Evolutionary conservation across 2,888 invertebrate species (phyloP), one percentile per base, ranked within the genome.

Genomic region (Protonemura montana): DNA sequence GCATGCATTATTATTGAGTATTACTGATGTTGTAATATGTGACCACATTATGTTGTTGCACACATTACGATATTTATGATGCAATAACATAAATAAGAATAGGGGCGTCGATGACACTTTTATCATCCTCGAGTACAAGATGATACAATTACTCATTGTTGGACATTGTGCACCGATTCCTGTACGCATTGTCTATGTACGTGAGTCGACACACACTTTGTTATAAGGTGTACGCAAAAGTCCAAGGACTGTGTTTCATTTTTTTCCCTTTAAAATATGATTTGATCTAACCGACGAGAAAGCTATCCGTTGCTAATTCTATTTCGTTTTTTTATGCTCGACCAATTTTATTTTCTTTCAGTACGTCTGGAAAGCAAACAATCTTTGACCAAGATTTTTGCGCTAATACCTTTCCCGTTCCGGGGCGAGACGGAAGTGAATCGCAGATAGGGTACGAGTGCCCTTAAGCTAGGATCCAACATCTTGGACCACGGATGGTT

Each of bases 41-140:
- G 59, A 59, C 59, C 59, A 13, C 21, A 59, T 7, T 16, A 59
- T 59, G 21, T 59, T 59, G 59, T 59, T 59, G 59, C 59, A 59
- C 59, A 59, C 59, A 21, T 59, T 59, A 59, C 59, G 59, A n/a
- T 59, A 59, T 21, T 59, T 59, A 59, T 59, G 59, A 59, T 59
- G 59, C 59, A 59, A 59, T 59, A 59, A 59, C 59, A 59, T 59
- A 59, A 59, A 59, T 59, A 59, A 59, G 59, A 59, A 59, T 21
- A 59, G 1, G 59, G 59, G 59, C 59, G 59, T 59, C 59, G 59
- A 59, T 59, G 59, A 59, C 59, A 59, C 59, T 59, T 59, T 59
- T 59, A 59, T 59, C 59, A 59, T 59, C 59, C 59, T 59, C 59
- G 59, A 2, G 21, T 13, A 59, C 21, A 59, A 59, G 59, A 59